Evolutionary conservation across 2,113 vertebrate genomes (phyloP), one percentile per base, ranked within the genome.

Genomic region (Prionailurus viverrinus): DNA sequence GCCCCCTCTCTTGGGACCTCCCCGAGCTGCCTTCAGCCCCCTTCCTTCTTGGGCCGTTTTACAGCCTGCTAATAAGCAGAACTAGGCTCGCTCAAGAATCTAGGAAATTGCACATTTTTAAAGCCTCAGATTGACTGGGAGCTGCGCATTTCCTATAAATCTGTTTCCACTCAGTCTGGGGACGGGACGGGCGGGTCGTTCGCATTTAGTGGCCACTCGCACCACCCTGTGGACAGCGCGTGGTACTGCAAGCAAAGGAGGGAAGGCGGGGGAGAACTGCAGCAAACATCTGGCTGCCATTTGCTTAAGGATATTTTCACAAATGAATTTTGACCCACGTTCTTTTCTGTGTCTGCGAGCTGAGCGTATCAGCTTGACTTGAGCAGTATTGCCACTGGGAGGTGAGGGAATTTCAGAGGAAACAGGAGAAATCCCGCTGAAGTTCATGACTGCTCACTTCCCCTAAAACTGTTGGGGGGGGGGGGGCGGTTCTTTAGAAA

Each of bases 201-300:
- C 6, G 9, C 48, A 93, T 94, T 92, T 12, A 3, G 1, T 18
- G 95, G 94, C 79, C 87, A 51, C 53, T 65, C 25, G 65, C 58
- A 13, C 97, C 97, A 55, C 96, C 97, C 13, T 39, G 95, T 94
- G 98, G 97, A 23, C 12, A 84, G 0, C 16, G 25, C 15, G 31
- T 1, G 69, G 69, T 65, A 96, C 89, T 97, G 90, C 95, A 96
- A 3, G 7, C 33, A 12, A 18, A 45, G 1, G 65, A 29, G 13
- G 7, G 45, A 18, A 29, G 19, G 23, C 0, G 7, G 33, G 0
- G 27, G 10, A 16, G 18, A 4, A 10, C 9, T 65, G 16, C 39
- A 0, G 7, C 61, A 23, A 63, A 63, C 31, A 55, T 29, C 12
- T 25, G 39, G 25, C 39, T n/a, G n/a, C 23, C 13, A 45, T 58